Evolutionary conservation across 2,888 invertebrate species (phyloP).

Genomic region (Acronicta leporina): DNA sequence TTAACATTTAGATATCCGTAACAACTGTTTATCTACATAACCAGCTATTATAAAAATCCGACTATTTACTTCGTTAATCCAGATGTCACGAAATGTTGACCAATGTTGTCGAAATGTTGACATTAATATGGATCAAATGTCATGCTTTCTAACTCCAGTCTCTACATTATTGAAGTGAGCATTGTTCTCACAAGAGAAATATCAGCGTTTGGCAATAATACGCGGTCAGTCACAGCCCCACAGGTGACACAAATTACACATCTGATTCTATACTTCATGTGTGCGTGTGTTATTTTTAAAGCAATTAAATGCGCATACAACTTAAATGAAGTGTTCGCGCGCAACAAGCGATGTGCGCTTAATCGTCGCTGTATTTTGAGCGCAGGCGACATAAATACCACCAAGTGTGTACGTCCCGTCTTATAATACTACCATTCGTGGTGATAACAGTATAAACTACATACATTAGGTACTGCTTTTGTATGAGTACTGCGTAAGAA

Average conservation of each 20-base stretch:
- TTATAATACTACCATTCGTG: conserved; percentile 19
- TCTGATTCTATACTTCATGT: background rate
- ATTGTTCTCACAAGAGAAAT: too few relatives aligned
- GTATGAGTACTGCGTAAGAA: background rate
- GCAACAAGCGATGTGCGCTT: conserved; percentile 47
- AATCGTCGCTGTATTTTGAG: conserved; percentile 50
- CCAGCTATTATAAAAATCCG: too few relatives aligned
- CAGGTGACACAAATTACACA: background rate
- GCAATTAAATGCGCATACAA: conserved; percentile 62
- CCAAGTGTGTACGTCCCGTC: background rate
- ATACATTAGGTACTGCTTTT: background rate
- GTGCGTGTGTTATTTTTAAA: conserved; percentile 63
- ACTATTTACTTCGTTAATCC: too few relatives aligned
- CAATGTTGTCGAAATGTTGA: too few relatives aligned
- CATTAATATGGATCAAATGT: too few relatives aligned
- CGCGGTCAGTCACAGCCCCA: too few relatives aligned
- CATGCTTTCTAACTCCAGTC: too few relatives aligned
- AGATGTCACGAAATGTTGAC: too few relatives aligned
- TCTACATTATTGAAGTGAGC: too few relatives aligned
- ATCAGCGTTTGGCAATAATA: too few relatives aligned
- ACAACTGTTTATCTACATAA: too few relatives aligned
- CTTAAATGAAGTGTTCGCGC: conserved; percentile 55
- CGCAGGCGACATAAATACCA: conserved; percentile 23
- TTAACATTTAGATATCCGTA: too few relatives aligned
- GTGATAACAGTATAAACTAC: conserved; percentile 2